Base-by-base conservation (phyloP, 2,888 invertebrate species). In the Chrysotoxum bicinctum region DNA sequence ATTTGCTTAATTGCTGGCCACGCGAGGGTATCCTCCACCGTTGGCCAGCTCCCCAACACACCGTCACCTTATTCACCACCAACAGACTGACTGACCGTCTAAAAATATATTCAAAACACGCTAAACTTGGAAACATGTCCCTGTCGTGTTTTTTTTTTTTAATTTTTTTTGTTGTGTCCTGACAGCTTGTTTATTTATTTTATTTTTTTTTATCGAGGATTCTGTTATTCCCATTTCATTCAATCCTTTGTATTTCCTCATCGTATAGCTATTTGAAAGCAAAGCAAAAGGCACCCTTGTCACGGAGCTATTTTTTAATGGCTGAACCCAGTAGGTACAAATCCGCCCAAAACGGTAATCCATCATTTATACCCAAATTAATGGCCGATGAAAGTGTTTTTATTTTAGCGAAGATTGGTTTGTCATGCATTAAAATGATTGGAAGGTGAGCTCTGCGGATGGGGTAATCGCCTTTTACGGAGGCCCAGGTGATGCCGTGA, bases 1-100 rank as follows among this genome's bases (percentile, higher is more conserved):
- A 85, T 85, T 85, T 85, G 69, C 69, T 81, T 85, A 81, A 85
- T 85, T 85, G 85, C 81, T 81, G 48, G 58, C 74, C 78, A 64
- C 16, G 35, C 74, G 69, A 43, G 78, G 45, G 35, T 50, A 66
- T 66, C 43, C 66, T 23, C 40, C 43, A 5, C 16, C n/a, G n/a
- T n/a, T 45, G 62, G 37, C 40, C n/a, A 35, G 14, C n/a, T 21
- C 21, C 30, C 19, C 30, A 12, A 30, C 16, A 45, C 7, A 30
- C 32, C 6, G 14, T 23, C 21, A 21, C 48, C 5, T 7, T 14
- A 45, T 30, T 14, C 19, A 21, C 62, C 54, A 56, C 16, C 45
- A 43, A 30, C 7, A 26, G 40, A n/a, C 70, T 35, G 37, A 43
- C 23, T 4, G 35, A n/a, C 26, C 40, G 5, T 43, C 72, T 35